Base-by-base conservation (phyloP, 2,888 invertebrate species). In the Hirtodrosophila histrioides region DNA sequence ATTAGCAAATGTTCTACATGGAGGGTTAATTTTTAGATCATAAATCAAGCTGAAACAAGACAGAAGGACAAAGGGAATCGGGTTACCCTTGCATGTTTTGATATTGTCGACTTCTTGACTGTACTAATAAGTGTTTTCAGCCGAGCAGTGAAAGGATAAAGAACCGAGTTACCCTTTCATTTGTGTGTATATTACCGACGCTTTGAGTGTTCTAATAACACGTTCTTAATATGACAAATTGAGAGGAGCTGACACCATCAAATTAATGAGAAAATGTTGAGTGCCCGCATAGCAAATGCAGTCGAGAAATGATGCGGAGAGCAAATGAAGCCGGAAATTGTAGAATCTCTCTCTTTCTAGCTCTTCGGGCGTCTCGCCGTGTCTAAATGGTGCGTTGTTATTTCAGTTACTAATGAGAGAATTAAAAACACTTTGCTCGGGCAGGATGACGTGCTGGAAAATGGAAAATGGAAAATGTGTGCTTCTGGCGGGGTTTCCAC, bases 381-480 rank as follows among this genome's bases (percentile, higher is more conserved):
- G 51, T 64, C 53, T 66, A 57, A 69, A 69, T 72, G 69, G 63
- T 62, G 78, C 49, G 66, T 50, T 76, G 78, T 71, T 81, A 88
- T 81, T 86, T 86, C 85, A 71, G 87, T 81, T 86, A 70, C 84
- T 87, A 85, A 87, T 85, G 84, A 88, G 84, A 85, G 84, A 86
- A 88, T 85, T 85, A 86, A 75, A 84, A 87, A 85, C 84, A 85
- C 88, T 85, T 87, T 86, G 86, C 83, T 29, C 65, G 49, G 40
- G 40, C 39, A 29, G 44, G 60, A 84, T 73, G 71, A 74, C 50
- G 71, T 66, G 58, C 53, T 40, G 48, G 49, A 57, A 67, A 62
- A 67, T n/a, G 48, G 49, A 57, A 67, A 62, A 67, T n/a, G 31
- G 23, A 40, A 23, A 40, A 12, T 40, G 17, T 31, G 27, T 17